Conservation (phyloP, 1,140 invertebrate species). For the Conus betulinus region DNA sequence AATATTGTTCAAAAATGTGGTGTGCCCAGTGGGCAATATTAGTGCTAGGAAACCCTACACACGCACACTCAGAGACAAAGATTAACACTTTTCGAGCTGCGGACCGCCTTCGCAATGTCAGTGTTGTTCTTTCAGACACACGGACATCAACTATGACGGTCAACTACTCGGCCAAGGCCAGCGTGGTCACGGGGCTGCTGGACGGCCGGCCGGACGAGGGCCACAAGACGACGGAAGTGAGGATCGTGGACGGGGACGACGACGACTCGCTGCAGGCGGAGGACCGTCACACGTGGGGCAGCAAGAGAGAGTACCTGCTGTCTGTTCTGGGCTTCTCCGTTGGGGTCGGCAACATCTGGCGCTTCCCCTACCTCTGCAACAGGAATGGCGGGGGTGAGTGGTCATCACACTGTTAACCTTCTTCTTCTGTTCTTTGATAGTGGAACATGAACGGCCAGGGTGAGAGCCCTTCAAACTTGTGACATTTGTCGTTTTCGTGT, state of each 20-base stretch:
- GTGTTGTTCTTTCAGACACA: neutral
- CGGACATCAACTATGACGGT: neutral
- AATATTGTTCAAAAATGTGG: no score
- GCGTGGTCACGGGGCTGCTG: neutral
- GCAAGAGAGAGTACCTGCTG: constrained; percentile 69
- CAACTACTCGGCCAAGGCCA: neutral
- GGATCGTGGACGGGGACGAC: constrained; percentile 61
- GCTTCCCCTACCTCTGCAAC: constrained; percentile 76
- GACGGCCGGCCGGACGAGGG: neutral
- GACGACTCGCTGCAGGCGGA: neutral
- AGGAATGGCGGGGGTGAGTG: constrained; percentile 74
- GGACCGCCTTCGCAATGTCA: neutral
- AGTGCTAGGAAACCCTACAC: no score
- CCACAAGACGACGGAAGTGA: neutral
- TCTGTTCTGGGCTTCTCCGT: constrained; percentile 72
- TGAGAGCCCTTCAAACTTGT: no score
- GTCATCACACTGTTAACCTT: no score
- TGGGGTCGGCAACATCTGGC: constrained; percentile 75
- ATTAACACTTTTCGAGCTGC: neutral
- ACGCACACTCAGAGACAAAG: no score
- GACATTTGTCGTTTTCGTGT: no score
- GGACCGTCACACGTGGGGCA: constrained; percentile 62
- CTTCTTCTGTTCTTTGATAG: no score
- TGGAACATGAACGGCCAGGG: no score
- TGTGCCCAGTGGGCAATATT: no score